A percentile compares a stretch with the other conserved stretches of the same genome.
These are phyloP conservation scores for Actenoides hombroni DNA, from an alignment of 2,113 vertebrate genomes.

Conservation along the genomic window DNA sequence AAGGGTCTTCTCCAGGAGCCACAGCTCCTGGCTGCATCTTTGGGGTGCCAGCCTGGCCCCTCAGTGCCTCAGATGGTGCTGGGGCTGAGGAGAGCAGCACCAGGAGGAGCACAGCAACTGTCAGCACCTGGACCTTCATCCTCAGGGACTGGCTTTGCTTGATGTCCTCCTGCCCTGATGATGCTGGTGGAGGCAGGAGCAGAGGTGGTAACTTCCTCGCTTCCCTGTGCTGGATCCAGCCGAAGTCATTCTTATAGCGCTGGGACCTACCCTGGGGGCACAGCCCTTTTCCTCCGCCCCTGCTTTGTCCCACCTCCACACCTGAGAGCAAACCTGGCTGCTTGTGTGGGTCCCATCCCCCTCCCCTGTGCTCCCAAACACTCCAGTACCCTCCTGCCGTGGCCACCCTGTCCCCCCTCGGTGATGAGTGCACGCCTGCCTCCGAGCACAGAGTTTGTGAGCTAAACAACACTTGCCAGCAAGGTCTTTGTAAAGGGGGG, in stretches of 20 bases:
- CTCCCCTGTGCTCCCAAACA: not conserved
- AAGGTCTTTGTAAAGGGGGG: not conserved
- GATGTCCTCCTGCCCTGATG: not conserved
- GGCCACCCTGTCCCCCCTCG: not conserved
- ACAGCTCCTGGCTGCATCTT: not conserved
- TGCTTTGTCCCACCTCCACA: not conserved
- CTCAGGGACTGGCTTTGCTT: not conserved
- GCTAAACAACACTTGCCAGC: not conserved
- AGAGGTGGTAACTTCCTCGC: not conserved
- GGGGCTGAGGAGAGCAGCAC: not conserved
- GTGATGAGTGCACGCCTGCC: rapidly evolving
- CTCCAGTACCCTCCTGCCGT: not conserved
- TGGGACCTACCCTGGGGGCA: not conserved
- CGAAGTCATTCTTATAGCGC: conserved; percentile 21
- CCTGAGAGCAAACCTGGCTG: not conserved
- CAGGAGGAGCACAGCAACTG: not conserved
- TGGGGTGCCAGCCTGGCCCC: rapidly evolving
- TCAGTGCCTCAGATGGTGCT: not conserved
- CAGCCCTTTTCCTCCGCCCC: conserved; percentile 9
- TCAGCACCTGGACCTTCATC: not conserved
- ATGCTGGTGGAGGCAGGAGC: not conserved
- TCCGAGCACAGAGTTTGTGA: not conserved
- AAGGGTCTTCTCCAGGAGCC: not conserved
- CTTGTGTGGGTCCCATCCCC: rapidly evolving
- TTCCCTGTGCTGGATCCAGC: not conserved